Conservation (phyloP, 2,797 vertebrate genomes). For the Galagoides demidoff region DNA sequence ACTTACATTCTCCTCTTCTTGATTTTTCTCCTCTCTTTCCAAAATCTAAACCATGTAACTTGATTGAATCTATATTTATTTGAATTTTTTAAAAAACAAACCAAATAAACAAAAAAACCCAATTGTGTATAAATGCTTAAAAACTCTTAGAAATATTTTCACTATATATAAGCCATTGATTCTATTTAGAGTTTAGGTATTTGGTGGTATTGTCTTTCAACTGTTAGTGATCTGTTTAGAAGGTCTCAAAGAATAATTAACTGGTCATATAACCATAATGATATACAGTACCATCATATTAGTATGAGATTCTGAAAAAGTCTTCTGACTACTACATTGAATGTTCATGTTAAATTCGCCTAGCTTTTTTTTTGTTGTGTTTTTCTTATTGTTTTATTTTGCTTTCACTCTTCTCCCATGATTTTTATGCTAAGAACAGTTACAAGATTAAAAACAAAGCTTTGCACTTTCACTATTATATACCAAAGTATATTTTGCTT, state of each 20-base stretch:
- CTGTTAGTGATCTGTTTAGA: neutral
- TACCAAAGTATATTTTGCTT: neutral
- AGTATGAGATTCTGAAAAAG: neutral
- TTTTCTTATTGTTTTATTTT: slow-evolving; percentile 13
- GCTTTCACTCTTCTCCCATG: neutral
- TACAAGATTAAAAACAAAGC: slow-evolving; percentile 18
- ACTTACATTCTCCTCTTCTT: neutral
- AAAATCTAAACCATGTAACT: neutral
- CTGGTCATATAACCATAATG: neutral
- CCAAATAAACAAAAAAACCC: neutral
- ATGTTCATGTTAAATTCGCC: neutral
- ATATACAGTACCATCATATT: neutral
- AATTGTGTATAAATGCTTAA: neutral
- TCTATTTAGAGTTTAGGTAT: neutral
- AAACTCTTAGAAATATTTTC: neutral
- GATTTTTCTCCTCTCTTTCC: neutral
- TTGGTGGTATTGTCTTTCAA: neutral
- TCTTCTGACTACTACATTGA: neutral
- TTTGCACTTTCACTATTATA: neutral
- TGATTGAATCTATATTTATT: neutral
- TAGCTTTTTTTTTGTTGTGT: neutral
- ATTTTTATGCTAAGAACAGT: slow-evolving; percentile 1
- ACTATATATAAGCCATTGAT: neutral
- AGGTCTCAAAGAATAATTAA: neutral
- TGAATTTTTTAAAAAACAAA: neutral